These are phyloP conservation scores for Helarctos malayanus DNA, from an alignment of 2,797 vertebrate genomes.

Conservation along the genomic window DNA sequence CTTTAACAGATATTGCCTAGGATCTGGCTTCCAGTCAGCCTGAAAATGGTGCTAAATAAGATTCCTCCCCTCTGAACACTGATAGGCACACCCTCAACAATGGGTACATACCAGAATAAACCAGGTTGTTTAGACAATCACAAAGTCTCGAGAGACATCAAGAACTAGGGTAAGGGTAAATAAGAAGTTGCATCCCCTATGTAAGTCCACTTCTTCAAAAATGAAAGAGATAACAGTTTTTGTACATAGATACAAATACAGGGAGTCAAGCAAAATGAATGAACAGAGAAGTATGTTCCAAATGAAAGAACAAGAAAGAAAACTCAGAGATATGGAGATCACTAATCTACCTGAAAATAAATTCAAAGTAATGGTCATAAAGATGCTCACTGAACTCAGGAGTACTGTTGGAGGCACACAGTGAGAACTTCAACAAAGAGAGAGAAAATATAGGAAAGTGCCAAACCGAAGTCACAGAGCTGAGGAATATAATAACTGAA, in stretches of 20 bases:
- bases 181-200: background rate
- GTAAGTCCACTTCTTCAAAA: background rate
- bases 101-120: background rate
- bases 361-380: background rate
- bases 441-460: background rate
- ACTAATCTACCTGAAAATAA: background rate
- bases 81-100: background rate
- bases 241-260: background rate
- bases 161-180: background rate
- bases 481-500: background rate
- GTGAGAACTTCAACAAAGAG: background rate
- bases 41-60: background rate
- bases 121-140: background rate
- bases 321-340: background rate
- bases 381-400: background rate
- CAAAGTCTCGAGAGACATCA: background rate
- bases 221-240: background rate
- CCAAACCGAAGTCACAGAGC: background rate
- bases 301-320: background rate
- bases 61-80: background rate
- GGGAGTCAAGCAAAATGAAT: background rate
- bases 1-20: background rate
- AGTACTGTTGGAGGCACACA: background rate
- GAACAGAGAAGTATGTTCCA: background rate
- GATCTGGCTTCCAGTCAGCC: background rate